Evolutionary conservation across 1,140 invertebrate genomes (phyloP).

Genomic region (Drosophila biarmipes): DNA sequence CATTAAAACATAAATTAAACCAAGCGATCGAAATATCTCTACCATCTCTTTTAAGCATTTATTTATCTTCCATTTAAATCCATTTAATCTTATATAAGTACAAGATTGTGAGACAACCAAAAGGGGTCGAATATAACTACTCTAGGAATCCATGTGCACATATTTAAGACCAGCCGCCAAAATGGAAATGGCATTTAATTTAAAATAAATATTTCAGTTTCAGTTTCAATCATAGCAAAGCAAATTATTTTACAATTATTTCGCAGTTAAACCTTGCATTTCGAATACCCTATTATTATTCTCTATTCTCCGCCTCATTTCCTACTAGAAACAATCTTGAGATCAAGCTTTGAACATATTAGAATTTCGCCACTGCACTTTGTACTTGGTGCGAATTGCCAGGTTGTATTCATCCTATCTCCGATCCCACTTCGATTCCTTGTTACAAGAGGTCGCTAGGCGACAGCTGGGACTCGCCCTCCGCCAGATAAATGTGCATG

Average conservation of each 20-base stretch:
- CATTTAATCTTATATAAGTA: no score
- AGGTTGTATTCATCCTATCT: neutral
- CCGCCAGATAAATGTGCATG: conserved; percentile 92
- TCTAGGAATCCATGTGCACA: neutral
- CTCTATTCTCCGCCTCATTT: neutral
- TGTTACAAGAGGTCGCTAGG: conserved; percentile 88
- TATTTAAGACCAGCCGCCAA: neutral
- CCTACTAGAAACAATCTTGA: conserved; percentile 33
- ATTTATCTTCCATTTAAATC: no score
- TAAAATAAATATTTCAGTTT: neutral
- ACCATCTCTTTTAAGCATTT: no score
- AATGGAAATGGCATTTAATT: neutral
- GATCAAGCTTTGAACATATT: conserved; percentile 46
- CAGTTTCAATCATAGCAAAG: no score
- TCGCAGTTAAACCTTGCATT: neutral
- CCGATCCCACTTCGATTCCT: conserved; percentile 31
- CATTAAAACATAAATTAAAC: no score
- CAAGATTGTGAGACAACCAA: no score
- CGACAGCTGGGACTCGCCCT: conserved; percentile 92
- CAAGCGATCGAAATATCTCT: no score
- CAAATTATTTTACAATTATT: neutral
- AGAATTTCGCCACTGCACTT: conserved; percentile 36
- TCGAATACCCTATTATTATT: no score
- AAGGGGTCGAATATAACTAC: no score
- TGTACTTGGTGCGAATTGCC: conserved; percentile 58